Evolutionary conservation across 2,888 invertebrate genomes (phyloP).

Genomic region (Pinctada fucata): DNA sequence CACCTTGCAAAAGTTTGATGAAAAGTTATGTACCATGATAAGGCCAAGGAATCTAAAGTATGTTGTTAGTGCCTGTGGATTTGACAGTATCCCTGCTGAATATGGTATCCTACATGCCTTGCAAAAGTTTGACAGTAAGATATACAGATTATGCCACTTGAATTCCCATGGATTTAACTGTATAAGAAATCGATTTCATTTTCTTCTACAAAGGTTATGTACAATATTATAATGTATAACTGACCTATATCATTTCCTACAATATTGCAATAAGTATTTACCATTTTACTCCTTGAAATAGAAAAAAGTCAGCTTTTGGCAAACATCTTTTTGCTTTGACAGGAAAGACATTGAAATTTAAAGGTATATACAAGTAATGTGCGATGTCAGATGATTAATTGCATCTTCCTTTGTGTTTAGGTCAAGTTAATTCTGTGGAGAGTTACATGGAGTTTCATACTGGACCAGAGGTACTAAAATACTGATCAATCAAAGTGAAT

Average conservation of each 20-base stretch:
- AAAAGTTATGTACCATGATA: slow-evolving; percentile 87
- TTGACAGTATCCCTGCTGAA: slow-evolving; percentile 94
- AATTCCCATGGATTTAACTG: slow-evolving; percentile 96
- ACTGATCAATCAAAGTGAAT: background rate
- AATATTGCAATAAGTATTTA: no score
- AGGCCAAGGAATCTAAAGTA: slow-evolving; percentile 85
- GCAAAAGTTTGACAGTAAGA: slow-evolving; percentile 68
- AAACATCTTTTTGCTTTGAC: background rate
- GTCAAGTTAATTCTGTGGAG: slow-evolving; percentile 85
- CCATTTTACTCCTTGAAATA: background rate
- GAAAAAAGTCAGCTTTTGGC: background rate
- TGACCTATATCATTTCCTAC: no score
- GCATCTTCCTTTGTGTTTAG: slow-evolving; percentile 72
- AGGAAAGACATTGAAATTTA: background rate
- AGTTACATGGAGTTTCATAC: slow-evolving; percentile 81
- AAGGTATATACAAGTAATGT: background rate
- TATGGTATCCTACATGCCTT: slow-evolving; percentile 86
- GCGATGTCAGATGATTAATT: background rate
- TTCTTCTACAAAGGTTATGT: background rate
- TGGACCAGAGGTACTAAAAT: slow-evolving; percentile 65
- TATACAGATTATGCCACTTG: slow-evolving; percentile 85
- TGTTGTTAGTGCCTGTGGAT: slow-evolving; percentile 95
- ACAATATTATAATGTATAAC: no score
- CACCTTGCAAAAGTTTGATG: slow-evolving; percentile 73
- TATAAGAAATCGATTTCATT: slow-evolving; percentile 77